These are phyloP conservation scores for Petrocephalus microphthalmus DNA, from an alignment of 2,113 vertebrate genomes.

Conservation along the genomic window DNA sequence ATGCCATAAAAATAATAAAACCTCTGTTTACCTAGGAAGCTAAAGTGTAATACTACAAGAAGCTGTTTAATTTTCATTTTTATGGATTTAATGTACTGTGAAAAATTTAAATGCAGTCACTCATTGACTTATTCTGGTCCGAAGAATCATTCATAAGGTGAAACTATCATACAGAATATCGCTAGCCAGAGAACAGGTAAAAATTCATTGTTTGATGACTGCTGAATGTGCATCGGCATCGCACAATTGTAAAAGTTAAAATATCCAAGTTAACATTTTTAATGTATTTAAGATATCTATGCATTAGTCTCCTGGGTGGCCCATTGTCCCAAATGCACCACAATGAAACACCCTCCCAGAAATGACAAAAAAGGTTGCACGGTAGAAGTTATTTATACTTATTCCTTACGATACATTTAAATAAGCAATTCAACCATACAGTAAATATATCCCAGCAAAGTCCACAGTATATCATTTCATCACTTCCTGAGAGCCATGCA, in stretches of 20 bases:
- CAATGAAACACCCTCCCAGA: not conserved
- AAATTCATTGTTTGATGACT: not conserved
- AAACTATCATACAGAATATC: not conserved
- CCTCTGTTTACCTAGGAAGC: not conserved
- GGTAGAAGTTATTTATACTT: not conserved
- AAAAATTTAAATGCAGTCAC: not conserved
- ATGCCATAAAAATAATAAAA: not conserved
- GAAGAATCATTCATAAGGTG: not conserved
- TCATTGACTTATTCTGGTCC: not conserved
- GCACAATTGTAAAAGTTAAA: not conserved
- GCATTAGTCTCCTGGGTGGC: not conserved
- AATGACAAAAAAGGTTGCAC: not conserved
- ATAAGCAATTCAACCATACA: conserved; percentile 41
- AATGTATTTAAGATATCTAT: not conserved
- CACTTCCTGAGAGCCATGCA: conserved; percentile 43
- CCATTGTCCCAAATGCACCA: not conserved
- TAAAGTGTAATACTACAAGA: not conserved
- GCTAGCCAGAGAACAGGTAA: not conserved
- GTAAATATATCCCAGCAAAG: conserved; percentile 32
- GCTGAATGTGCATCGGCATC: not conserved
- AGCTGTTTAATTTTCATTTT: not conserved
- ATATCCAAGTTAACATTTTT: not conserved
- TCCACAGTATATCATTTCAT: conserved; percentile 54
- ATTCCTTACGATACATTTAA: not conserved
- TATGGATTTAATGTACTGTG: not conserved